Base-by-base conservation (phyloP, 2,797 vertebrate genomes). In the Salmo trutta region DNA sequence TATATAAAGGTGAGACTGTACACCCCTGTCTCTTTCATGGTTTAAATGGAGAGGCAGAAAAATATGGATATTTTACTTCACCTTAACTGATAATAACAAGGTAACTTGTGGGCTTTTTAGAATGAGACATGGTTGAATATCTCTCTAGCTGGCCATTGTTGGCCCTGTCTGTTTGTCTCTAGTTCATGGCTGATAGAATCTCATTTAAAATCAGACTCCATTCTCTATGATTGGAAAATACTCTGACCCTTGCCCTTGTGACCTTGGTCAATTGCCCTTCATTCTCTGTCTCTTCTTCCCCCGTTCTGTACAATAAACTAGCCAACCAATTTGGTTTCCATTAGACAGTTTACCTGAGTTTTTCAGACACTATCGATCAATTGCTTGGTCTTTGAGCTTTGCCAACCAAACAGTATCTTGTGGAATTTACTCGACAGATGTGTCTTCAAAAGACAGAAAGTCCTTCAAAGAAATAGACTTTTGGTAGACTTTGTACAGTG, bases 201-300 rank as follows among this genome's bases (percentile, higher is more conserved):
- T 77, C 31, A 82, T 76, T 77, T 70, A 82, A 82, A 85, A 80
- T 82, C 69, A 80, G 76, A 84, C 51, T 52, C 77, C 24, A 69
- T 31, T 75, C 62, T 65, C 68, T 83, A 73, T 81, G 76, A 84
- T 80, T 81, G 75, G 74, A 78, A 83, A 84, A 78, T 76, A 77
- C 53, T 80, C 75, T 82, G 79, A 77, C 80, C 84, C 71, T 66
- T 87, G 86, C 77, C 82, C 75, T 53, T 66, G 19, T 82, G 81
- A 84, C 82, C 82, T 76, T 33, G 54, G 78, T 71, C 72, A 82
- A 79, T 76, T 83, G 77, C 64, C 21, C 83, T 76, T 75, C 79
- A 78, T 78, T 79, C 76, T 69, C 68, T 64, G 33, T 71, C 72
- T 69, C 68, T 73, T 69, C 56, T 65, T 70, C 33, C 8, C 27